These are phyloP conservation scores for Mus caroli DNA, from an alignment of 2,797 vertebrate genomes.

Conservation along the genomic window DNA sequence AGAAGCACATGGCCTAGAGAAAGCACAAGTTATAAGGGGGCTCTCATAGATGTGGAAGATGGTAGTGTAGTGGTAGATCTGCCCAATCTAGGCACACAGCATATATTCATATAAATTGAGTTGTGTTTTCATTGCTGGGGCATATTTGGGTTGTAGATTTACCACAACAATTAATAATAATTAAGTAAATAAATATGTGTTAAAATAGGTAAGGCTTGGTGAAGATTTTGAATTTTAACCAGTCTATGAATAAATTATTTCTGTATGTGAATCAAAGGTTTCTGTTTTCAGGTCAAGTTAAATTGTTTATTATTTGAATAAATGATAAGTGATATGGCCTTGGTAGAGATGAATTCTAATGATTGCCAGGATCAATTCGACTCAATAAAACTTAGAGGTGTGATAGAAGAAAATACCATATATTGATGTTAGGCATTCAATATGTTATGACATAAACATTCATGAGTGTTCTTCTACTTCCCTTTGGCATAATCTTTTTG, in stretches of 20 bases:
- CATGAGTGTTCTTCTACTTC: neutral
- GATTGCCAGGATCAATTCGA: neutral
- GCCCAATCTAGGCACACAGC: too few species aligned
- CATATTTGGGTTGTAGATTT: too few species aligned
- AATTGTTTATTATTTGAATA: neutral
- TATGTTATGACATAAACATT: conserved; percentile 34
- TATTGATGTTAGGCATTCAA: neutral
- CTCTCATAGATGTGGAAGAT: too few species aligned
- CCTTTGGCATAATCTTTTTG: too few species aligned
- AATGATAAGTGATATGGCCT: neutral
- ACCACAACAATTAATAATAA: neutral
- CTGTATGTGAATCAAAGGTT: conserved; percentile 12
- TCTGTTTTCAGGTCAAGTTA: neutral
- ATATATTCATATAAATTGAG: too few species aligned
- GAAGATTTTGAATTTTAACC: conserved; percentile 24
- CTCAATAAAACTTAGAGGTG: neutral
- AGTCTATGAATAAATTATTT: neutral
- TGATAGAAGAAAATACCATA: conserved; percentile 25
- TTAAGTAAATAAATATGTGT: neutral
- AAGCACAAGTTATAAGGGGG: too few species aligned
- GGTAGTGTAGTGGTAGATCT: too few species aligned
- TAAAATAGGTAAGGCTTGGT: neutral
- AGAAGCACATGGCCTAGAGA: too few species aligned
- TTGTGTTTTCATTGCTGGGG: too few species aligned
- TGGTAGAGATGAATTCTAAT: neutral